Conservation (phyloP, 2,888 invertebrate species). For the Cepaea hortensis region DNA sequence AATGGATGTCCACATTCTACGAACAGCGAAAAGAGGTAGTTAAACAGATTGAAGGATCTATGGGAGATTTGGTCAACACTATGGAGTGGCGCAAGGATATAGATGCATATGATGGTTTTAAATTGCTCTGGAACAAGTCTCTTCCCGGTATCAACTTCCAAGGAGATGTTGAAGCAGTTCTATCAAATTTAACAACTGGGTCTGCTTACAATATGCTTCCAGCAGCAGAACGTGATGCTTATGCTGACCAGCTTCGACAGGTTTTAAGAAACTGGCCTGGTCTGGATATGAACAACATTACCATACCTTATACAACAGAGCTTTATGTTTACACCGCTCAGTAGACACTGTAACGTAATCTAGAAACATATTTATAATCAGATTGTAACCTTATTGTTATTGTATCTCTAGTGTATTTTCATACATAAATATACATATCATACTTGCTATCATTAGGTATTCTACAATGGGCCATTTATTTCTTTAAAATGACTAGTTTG, state of each 20-base stretch:
- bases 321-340: slow-evolving; percentile 29
- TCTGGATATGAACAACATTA: slow-evolving; percentile 32
- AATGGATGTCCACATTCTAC: too few relatives aligned
- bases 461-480: too few relatives aligned
- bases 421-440: too few relatives aligned
- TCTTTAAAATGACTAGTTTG: too few relatives aligned
- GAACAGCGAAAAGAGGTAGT: slow-evolving; percentile 22
- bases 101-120: slow-evolving; percentile 2
- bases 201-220: slow-evolving; percentile 40
- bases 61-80: slow-evolving; percentile 17
- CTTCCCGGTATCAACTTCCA: slow-evolving; percentile 30
- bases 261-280: slow-evolving; percentile 25
- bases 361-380: neutral
- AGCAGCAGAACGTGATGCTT: slow-evolving; percentile 11
- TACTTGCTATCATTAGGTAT: too few relatives aligned
- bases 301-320: slow-evolving; percentile 32
- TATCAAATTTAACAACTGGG: slow-evolving; percentile 30
- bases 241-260: slow-evolving; percentile 31
- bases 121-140: slow-evolving; percentile 4
- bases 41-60: slow-evolving; percentile 18
- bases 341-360: neutral
- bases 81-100: slow-evolving; percentile 38
- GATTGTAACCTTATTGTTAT: too few relatives aligned
- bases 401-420: too few relatives aligned
- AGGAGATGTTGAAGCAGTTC: slow-evolving; percentile 35